A percentile compares a stretch with the other conserved stretches of the same genome.
Conservation (phyloP, 2,113 vertebrate genomes). For the Apus apus region DNA sequence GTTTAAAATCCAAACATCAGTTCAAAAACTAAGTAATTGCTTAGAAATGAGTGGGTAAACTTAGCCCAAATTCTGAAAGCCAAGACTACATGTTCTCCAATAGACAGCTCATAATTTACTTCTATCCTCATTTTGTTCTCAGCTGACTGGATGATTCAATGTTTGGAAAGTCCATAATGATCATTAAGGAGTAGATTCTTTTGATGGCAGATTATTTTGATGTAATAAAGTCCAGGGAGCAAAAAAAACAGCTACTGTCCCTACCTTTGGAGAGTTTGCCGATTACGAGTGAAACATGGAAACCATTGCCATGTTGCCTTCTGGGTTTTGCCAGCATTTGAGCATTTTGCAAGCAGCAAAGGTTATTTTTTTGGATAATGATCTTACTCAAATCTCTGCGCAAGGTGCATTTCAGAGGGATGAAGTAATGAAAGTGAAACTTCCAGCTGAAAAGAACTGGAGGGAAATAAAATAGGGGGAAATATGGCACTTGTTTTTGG, state of each 20-base stretch:
- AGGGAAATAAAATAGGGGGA: background rate
- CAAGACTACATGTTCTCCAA: background rate
- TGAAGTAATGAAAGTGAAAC: background rate
- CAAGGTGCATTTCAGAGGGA: background rate
- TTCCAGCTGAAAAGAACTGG: background rate
- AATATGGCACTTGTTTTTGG: background rate
- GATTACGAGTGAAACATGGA: background rate
- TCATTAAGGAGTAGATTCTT: background rate
- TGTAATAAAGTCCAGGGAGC: background rate
- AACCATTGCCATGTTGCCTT: background rate
- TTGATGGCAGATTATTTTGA: background rate
- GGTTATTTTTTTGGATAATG: background rate
- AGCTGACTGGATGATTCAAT: background rate
- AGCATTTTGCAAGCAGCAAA: background rate
- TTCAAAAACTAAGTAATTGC: background rate
- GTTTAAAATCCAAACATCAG: background rate
- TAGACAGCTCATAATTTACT: background rate
- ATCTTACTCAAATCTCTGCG: background rate
- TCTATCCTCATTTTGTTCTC: background rate
- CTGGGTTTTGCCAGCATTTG: background rate
- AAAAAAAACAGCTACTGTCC: background rate
- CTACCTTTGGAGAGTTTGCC: background rate
- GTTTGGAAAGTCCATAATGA: background rate
- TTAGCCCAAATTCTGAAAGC: background rate
- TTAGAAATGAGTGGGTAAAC: background rate